Evolutionary conservation across 2,797 vertebrate genomes (phyloP).

Genomic region (Limosa lapponica): DNA sequence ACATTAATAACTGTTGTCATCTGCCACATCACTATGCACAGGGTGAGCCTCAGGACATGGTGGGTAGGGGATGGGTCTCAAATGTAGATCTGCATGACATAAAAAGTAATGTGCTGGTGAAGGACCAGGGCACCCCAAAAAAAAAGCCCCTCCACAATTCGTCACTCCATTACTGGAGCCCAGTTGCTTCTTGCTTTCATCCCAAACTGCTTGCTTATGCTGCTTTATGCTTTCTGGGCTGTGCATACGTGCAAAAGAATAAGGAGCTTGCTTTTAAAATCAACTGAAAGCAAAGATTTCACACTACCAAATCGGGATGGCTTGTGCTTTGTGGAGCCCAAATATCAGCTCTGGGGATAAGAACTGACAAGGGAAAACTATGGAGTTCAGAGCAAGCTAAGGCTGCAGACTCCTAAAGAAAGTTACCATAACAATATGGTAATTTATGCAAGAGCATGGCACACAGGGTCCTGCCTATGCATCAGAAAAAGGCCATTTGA

Average conservation of each 20-base stretch:
- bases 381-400: not conserved
- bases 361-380: not conserved
- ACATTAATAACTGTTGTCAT: not conserved
- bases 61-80: not conserved
- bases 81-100: not conserved
- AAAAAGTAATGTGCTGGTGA: not conserved
- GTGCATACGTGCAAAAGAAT: not conserved
- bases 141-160: not conserved
- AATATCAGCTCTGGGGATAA: not conserved
- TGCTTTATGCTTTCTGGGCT: not conserved
- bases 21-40: not conserved
- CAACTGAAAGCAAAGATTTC: conserved; percentile 58
- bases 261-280: conserved; percentile 3
- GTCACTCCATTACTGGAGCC: not conserved
- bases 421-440: conserved; percentile 22
- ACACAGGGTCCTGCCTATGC: not conserved
- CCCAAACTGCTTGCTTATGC: not conserved
- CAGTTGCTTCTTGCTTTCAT: not conserved
- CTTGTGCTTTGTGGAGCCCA: conserved; percentile 52
- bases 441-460: conserved; percentile 52
- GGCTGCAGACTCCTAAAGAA: conserved; percentile 10
- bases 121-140: not conserved
- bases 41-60: not conserved
- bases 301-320: conserved; percentile 30
- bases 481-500: not conserved